Evolutionary conservation across 2,888 invertebrate species (phyloP).

Genomic region (Abrostola tripartita): DNA sequence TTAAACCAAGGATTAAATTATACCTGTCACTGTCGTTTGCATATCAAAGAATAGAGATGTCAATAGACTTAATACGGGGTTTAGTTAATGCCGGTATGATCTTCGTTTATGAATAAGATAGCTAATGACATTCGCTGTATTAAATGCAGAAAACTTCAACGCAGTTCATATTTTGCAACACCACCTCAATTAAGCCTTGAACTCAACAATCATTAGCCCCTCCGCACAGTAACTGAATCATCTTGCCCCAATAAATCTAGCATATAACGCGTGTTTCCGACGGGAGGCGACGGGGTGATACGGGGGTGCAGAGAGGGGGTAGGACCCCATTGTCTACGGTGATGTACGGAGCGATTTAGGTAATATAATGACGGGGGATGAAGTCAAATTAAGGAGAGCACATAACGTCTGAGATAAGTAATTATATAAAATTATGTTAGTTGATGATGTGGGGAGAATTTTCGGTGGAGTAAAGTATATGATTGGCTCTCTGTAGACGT

Average conservation of each 20-base stretch:
- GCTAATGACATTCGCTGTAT: too few species aligned
- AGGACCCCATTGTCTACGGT: slow-evolving; percentile 44
- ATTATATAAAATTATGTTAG: slow-evolving; percentile 12
- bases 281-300: slow-evolving; percentile 2
- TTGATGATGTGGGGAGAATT: neutral
- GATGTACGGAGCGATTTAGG: slow-evolving; percentile 57
- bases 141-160: too few species aligned
- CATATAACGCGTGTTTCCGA: slow-evolving; percentile 48
- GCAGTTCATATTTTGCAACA: too few species aligned
- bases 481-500: too few species aligned
- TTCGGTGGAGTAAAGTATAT: neutral
- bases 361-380: slow-evolving; percentile 54
- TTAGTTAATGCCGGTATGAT: too few species aligned
- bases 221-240: slow-evolving; percentile 45
- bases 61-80: too few species aligned
- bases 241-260: slow-evolving; percentile 52
- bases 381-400: slow-evolving; percentile 44
- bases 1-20: too few species aligned
- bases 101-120: too few species aligned
- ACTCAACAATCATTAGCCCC: slow-evolving; percentile 18
- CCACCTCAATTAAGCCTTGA: neutral
- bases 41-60: too few species aligned
- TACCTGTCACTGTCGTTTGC: too few species aligned
- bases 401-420: slow-evolving; percentile 27
- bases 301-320: slow-evolving; percentile 2